These are phyloP conservation scores for Prinia subflava DNA, from an alignment of 2,113 vertebrate species.

Conservation along the genomic window DNA sequence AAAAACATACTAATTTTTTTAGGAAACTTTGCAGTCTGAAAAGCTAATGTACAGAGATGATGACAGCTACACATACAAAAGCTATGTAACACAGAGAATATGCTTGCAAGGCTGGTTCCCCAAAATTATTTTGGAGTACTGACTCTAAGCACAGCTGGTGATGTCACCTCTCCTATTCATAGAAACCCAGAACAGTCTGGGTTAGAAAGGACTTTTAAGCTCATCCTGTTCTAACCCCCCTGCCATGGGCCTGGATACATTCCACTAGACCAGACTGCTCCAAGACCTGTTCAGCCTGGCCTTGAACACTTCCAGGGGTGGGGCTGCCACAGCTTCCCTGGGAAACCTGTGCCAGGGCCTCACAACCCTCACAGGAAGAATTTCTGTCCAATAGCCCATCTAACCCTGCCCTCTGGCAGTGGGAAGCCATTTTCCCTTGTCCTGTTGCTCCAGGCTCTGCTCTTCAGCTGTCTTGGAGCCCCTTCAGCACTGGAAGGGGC, in stretches of 20 bases:
- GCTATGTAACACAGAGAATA: not conserved
- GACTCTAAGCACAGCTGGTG: not conserved
- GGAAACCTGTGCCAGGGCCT: not conserved
- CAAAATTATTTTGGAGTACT: not conserved
- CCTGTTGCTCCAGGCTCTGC: not conserved
- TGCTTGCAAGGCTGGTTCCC: not conserved
- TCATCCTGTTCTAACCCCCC: not conserved
- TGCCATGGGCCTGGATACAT: not conserved
- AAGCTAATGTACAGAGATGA: not conserved
- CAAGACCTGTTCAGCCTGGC: not conserved
- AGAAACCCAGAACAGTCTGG: not conserved
- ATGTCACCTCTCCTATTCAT: not conserved
- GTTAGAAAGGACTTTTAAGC: not conserved
- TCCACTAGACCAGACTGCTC: not conserved
- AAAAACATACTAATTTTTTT: not conserved
- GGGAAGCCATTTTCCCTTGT: not conserved
- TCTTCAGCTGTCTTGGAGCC: not conserved
- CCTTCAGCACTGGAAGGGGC: not conserved
- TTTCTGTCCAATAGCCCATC: not conserved
- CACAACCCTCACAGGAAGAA: not conserved
- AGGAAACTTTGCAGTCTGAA: not conserved
- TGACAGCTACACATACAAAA: not conserved
- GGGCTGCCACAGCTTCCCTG: not conserved
- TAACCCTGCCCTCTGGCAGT: not conserved
- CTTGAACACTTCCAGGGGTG: not conserved